A percentile compares a stretch with the other conserved stretches of the same genome.
phyloP scores from a whole-genome alignment of 2,888 invertebrate species.

The Mechanitis messenoides region DNA sequence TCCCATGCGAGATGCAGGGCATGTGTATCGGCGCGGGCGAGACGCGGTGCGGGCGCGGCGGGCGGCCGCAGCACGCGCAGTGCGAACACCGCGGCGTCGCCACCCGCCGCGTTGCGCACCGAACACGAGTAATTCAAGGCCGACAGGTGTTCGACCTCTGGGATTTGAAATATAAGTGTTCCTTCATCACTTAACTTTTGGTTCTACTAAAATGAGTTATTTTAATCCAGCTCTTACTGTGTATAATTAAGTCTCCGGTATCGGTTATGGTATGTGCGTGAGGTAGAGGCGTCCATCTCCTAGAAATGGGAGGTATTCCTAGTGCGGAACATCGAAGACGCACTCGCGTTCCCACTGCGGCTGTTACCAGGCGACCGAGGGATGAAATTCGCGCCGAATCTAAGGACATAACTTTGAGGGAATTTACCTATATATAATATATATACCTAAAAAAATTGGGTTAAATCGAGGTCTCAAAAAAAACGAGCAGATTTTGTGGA shows the following conservation, averaged over 20 bases:
- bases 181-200: neutral
- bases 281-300: conserved; percentile 76
- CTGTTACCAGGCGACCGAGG: conserved; percentile 80
- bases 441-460: too few species aligned
- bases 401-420: conserved; percentile 37
- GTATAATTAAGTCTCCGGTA: conserved; percentile 79
- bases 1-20: conserved; percentile 79
- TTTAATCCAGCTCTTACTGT: conserved; percentile 65
- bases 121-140: conserved; percentile 86
- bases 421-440: too few species aligned
- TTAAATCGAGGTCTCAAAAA: neutral
- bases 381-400: conserved; percentile 88
- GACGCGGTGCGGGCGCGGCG: conserved; percentile 78
- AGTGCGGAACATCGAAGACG: conserved; percentile 81
- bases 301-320: conserved; percentile 79
- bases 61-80: conserved; percentile 75
- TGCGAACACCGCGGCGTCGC: conserved; percentile 83
- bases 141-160: conserved; percentile 79
- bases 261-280: conserved; percentile 76
- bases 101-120: conserved; percentile 86
- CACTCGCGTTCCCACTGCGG: conserved; percentile 78
- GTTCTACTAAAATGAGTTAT: neutral
- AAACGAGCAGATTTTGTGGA: neutral
- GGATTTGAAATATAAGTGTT: neutral
- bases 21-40: conserved; percentile 71